phyloP scores from a whole-genome alignment of 30 jellyfish, hydroid and myxozoan species.

The Mastigias papua region DNA sequence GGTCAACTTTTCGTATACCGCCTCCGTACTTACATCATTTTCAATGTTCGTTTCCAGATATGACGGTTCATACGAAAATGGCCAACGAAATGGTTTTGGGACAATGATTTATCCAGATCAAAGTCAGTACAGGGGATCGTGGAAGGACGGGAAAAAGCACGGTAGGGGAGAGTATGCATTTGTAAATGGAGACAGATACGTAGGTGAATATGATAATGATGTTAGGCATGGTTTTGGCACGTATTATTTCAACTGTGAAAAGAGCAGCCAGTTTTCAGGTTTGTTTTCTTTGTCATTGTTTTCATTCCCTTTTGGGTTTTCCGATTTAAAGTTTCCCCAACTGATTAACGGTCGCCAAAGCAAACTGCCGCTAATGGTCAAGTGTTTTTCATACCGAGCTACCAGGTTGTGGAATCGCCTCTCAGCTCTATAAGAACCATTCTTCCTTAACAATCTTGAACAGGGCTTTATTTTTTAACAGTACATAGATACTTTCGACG shows the following conservation, averaged over 20 bases:
- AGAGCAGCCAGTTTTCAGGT: slow-evolving; percentile 70
- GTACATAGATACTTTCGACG: too few species aligned
- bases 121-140: slow-evolving; percentile 70
- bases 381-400: too few species aligned
- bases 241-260: slow-evolving; percentile 33
- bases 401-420: too few species aligned
- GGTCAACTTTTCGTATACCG: too few species aligned
- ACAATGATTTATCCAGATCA: slow-evolving; percentile 83
- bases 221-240: slow-evolving; percentile 64
- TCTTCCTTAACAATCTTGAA: too few species aligned
- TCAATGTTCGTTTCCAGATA: slow-evolving; percentile 24
- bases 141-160: slow-evolving; percentile 52
- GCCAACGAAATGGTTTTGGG: slow-evolving; percentile 77
- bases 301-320: too few species aligned
- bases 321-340: too few species aligned
- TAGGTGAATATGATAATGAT: slow-evolving; percentile 67
- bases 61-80: slow-evolving; percentile 61
- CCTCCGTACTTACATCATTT: too few species aligned
- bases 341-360: too few species aligned
- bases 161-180: slow-evolving; percentile 78
- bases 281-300: not conserved
- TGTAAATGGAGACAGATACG: slow-evolving; percentile 68
- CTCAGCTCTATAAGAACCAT: too few species aligned
- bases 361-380: too few species aligned
- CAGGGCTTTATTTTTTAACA: too few species aligned